Percentiles rank a stretch among this genome's conserved stretches.
Conservation (phyloP, 2,797 vertebrate genomes). For the Enteromius radiatus region DNA sequence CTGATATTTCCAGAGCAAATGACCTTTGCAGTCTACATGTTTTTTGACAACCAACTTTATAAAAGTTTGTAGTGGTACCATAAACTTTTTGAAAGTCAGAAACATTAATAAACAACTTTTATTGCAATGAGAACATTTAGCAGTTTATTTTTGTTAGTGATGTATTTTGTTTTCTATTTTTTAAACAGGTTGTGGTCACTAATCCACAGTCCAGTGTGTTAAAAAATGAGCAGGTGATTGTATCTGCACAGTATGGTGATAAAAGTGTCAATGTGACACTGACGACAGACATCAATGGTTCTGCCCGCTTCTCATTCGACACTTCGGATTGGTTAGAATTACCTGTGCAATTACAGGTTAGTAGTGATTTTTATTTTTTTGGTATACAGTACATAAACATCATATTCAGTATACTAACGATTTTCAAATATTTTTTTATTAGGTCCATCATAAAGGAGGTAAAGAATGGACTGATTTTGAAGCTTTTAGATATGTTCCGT, state of each 20-base stretch:
- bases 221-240: slow-evolving; percentile 71
- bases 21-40: not conserved
- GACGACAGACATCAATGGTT: slow-evolving; percentile 75
- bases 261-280: slow-evolving; percentile 63
- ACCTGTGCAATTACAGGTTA: slow-evolving; percentile 72
- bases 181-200: slow-evolving; percentile 77
- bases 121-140: not conserved
- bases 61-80: not conserved
- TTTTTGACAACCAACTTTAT: not conserved
- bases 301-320: slow-evolving; percentile 79
- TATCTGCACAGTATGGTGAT: slow-evolving; percentile 58
- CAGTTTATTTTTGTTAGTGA: not conserved
- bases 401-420: not conserved
- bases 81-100: not conserved
- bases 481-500: slow-evolving; percentile 48
- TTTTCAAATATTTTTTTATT: slow-evolving; percentile 20
- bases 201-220: slow-evolving; percentile 70
- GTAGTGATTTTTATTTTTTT: slow-evolving; percentile 42
- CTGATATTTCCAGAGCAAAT: not conserved
- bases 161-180: slow-evolving; percentile 26
- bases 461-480: not conserved
- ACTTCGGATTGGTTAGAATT: slow-evolving; percentile 71
- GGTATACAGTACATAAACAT: not conserved
- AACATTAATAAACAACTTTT: not conserved
- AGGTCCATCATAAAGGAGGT: slow-evolving; percentile 66